phyloP scores from a whole-genome alignment of 2,888 invertebrate species.

The Lumbricus terrestris region DNA sequence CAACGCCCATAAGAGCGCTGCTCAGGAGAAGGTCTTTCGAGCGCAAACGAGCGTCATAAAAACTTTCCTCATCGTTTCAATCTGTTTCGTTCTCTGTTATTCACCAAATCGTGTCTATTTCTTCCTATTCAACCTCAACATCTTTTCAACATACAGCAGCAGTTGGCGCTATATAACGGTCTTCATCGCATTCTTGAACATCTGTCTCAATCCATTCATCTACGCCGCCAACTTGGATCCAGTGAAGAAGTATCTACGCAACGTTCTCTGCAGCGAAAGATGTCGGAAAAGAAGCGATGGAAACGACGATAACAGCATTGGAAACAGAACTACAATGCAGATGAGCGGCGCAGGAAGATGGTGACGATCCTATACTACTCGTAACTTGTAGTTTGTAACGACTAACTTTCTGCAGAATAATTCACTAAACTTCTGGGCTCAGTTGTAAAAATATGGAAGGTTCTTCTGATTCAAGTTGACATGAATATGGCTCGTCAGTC shows the following conservation, averaged over 20 bases:
- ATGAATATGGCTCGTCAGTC: no score
- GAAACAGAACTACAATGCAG: not conserved
- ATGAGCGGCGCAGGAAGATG: no score
- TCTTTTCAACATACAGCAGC: conserved; percentile 10
- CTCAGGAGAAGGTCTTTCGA: not conserved
- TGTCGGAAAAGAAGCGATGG: not conserved
- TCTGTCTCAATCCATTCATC: conserved; percentile 20
- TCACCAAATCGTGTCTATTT: conserved; percentile 21
- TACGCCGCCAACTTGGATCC: conserved; percentile 20
- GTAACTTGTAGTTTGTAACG: no score
- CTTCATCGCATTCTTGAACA: conserved; percentile 23
- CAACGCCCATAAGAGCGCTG: not conserved
- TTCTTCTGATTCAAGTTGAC: no score
- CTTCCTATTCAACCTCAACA: conserved; percentile 15
- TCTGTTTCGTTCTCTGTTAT: conserved; percentile 25
- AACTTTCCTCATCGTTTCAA: conserved; percentile 18
- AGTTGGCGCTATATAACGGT: conserved; percentile 17
- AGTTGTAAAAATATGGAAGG: no score
- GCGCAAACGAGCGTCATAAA: conserved; percentile 22
- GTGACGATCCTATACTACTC: no score
- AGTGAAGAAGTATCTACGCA: not conserved
- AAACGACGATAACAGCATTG: not conserved
- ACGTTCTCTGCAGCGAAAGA: not conserved
- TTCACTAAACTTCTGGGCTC: no score
- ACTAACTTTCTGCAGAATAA: no score